These are phyloP conservation scores for Serinus canaria DNA, from an alignment of 2,113 vertebrate species.

Conservation along the genomic window DNA sequence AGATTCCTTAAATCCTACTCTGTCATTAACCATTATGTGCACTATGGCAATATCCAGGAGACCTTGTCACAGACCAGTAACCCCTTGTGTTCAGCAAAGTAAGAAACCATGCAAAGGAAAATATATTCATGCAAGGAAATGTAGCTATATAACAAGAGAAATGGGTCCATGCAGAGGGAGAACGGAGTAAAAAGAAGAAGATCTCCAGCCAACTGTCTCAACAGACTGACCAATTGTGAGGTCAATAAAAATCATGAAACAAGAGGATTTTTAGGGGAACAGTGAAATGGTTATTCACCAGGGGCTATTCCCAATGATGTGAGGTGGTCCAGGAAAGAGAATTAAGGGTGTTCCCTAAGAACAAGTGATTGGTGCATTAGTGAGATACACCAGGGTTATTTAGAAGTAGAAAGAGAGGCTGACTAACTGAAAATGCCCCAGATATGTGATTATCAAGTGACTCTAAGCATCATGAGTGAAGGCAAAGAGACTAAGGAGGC, in stretches of 20 bases:
- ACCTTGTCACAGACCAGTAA: not conserved
- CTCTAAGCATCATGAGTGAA: not conserved
- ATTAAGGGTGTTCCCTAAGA: not conserved
- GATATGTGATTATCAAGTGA: not conserved
- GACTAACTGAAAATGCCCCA: not conserved
- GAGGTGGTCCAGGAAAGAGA: not conserved
- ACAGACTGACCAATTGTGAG: not conserved
- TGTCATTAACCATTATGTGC: not conserved
- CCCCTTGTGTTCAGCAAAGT: not conserved
- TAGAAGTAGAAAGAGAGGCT: not conserved
- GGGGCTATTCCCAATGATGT: not conserved
- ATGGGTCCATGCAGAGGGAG: not conserved
- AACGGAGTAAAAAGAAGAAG: not conserved
- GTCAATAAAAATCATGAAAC: not conserved
- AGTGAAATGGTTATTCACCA: not conserved
- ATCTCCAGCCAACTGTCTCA: not conserved
- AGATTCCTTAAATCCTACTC: not conserved
- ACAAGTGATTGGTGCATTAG: not conserved
- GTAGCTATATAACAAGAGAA: not conserved
- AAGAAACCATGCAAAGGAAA: not conserved
- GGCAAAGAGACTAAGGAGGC: not conserved
- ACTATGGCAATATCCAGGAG: not conserved
- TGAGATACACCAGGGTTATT: not conserved
- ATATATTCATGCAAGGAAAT: not conserved
- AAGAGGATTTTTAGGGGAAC: not conserved